Base-by-base conservation (phyloP, 53 echinoderm and acorn worm species). In the Temnopleurus reevesii region DNA sequence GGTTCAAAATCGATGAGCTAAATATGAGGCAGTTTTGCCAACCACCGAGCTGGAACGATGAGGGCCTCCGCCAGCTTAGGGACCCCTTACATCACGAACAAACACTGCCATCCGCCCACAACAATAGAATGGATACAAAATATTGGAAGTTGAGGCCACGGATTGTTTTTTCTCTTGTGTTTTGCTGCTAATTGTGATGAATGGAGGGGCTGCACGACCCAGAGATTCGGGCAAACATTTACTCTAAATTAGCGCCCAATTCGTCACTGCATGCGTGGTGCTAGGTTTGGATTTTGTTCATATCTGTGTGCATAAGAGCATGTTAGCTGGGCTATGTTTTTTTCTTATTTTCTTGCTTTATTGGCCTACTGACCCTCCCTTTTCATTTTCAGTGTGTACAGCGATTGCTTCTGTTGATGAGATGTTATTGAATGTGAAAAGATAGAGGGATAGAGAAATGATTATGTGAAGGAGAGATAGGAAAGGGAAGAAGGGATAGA, bases 181-280 rank as follows among this genome's bases (percentile, higher is more conserved):
- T 55, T 55, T 84, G 86, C 61, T 59, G 86, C 86, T 85, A 85
- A 85, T 85, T 85, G 86, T 85, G 86, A 85, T 85, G 49, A 85
- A 85, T 85, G 38, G 60, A 85, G 31, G 86, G 46, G 86, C 30
- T 59, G 36, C 86, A 85, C 86, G 86, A 85, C 86, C 86, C 61
- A 59, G 56, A 59, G 10, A 21, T 23, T 5, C 49, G 55, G 60
- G 60, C 86, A 85, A 85, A 85, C 86, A 85, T 85, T 85, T 41
- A 53, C 60, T 59, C 60, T 30, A 45, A 25, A 45, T 85, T 44
- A 53, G 46, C 5, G 86, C 61, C 27, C 19, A 45, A 60, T 59
- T 59, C 44, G 86, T 85, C 86, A 60, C 54, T 83, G 54, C 55
- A 28, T 8, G 13, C 13, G 10, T 13, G 33, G 5, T 1, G 15